These are phyloP conservation scores for Xiphorhynchus erythropygius DNA, from an alignment of 2,797 vertebrate species.

Conservation along the genomic window DNA sequence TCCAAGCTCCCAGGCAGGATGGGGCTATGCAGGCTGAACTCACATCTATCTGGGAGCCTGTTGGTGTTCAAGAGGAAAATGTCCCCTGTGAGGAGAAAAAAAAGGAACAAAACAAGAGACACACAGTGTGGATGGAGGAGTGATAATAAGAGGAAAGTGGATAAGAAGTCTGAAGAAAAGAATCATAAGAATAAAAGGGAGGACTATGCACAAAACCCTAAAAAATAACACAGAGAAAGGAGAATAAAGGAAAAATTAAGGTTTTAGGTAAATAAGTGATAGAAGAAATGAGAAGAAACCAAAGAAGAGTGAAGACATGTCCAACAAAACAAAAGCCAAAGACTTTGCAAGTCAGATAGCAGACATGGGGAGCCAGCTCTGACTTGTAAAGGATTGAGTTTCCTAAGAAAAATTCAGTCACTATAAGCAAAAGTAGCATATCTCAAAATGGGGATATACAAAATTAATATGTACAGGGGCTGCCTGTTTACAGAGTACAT, in stretches of 20 bases:
- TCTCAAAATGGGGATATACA: background rate
- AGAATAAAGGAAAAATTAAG: background rate
- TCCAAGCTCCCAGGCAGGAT: slow-evolving; percentile 74
- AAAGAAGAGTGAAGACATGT: background rate
- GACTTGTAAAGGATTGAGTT: background rate
- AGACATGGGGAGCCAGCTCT: background rate
- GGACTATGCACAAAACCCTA: background rate
- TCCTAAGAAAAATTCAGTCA: background rate
- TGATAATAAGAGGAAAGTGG: background rate
- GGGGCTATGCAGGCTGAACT: slow-evolving; percentile 83
- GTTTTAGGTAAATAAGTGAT: background rate
- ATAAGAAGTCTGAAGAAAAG: background rate
- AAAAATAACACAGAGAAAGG: background rate
- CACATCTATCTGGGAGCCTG: slow-evolving; percentile 74
- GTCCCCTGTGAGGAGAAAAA: slow-evolving; percentile 73
- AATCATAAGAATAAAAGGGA: background rate
- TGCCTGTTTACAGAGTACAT: background rate
- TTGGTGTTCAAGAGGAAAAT: slow-evolving; percentile 80
- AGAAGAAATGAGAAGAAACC: background rate
- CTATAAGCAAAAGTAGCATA: background rate
- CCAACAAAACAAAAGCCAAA: background rate
- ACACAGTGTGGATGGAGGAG: background rate
- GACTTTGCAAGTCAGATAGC: background rate
- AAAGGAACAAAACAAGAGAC: background rate
- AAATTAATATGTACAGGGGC: background rate